phyloP scores from a whole-genome alignment of 2,888 invertebrate species.

The Ephialtes manifestator region DNA sequence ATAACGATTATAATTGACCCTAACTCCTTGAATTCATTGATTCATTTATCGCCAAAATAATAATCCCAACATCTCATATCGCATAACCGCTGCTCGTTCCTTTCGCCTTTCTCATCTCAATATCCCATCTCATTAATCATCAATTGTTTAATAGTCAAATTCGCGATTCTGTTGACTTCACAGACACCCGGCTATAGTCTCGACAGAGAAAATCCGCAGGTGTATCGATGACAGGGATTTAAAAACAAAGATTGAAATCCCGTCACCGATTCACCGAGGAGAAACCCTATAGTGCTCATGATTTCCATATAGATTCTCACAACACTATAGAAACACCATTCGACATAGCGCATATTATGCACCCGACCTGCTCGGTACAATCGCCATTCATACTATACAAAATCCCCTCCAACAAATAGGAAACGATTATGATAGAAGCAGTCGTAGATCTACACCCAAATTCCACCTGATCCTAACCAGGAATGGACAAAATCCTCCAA shows the following conservation, averaged over 20 bases:
- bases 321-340: constrained; percentile 57
- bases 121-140: constrained; percentile 17
- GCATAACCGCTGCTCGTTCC: constrained; percentile 36
- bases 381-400: constrained; percentile 39
- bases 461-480: constrained; percentile 4
- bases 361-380: constrained; percentile 35
- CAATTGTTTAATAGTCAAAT: constrained; percentile 40
- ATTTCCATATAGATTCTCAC: constrained; percentile 66
- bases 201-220: constrained; percentile 28
- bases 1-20: constrained; percentile 34
- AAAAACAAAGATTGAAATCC: neutral
- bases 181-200: constrained; percentile 42
- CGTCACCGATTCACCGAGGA: constrained; percentile 33
- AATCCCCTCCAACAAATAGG: constrained; percentile 11
- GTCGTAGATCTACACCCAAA: constrained; percentile 29
- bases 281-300: constrained; percentile 46
- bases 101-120: neutral
- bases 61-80: neutral
- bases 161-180: constrained; percentile 46
- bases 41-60: constrained; percentile 33
- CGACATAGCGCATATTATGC: constrained; percentile 24
- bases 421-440: constrained; percentile 19
- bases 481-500: neutral
- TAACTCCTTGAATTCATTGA: constrained; percentile 37
- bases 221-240: constrained; percentile 33